Evolutionary conservation across 2,113 vertebrate species (phyloP).

Genomic region (Apeltes quadracus): DNA sequence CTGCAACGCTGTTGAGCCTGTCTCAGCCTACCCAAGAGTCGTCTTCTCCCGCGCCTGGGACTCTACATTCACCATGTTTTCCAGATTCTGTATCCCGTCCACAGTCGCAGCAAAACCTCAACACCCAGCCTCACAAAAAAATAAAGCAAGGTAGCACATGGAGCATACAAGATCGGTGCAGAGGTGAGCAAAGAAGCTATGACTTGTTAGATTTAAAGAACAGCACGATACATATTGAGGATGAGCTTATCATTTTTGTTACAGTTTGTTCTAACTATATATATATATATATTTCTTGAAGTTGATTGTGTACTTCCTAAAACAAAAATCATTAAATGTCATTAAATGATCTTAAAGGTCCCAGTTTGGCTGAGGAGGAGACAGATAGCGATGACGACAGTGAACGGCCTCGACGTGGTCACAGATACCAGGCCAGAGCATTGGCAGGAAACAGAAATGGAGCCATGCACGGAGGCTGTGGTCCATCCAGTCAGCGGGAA

Average conservation of each 20-base stretch:
- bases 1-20: conserved; percentile 37
- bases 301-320: not conserved
- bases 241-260: not conserved
- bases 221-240: not conserved
- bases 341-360: conserved; percentile 46
- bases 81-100: conserved; percentile 38
- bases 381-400: conserved; percentile 63
- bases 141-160: conserved; percentile 41
- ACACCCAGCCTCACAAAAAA: conserved; percentile 47
- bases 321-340: not conserved
- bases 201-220: not conserved
- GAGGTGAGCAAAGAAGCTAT: conserved; percentile 64
- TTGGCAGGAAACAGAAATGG: conserved; percentile 52
- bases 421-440: conserved; percentile 51
- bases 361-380: conserved; percentile 56
- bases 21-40: conserved; percentile 63
- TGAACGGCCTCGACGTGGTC: conserved; percentile 29
- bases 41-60: conserved; percentile 10
- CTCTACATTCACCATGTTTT: conserved; percentile 37
- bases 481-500: conserved; percentile 76
- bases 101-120: conserved; percentile 29
- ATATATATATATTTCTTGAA: conserved; percentile 8
- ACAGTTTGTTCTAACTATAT: not conserved
- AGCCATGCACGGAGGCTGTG: conserved; percentile 66
- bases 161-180: conserved; percentile 50